phyloP scores from a whole-genome alignment of 2,888 invertebrate species.

The Vanessa cardui region DNA sequence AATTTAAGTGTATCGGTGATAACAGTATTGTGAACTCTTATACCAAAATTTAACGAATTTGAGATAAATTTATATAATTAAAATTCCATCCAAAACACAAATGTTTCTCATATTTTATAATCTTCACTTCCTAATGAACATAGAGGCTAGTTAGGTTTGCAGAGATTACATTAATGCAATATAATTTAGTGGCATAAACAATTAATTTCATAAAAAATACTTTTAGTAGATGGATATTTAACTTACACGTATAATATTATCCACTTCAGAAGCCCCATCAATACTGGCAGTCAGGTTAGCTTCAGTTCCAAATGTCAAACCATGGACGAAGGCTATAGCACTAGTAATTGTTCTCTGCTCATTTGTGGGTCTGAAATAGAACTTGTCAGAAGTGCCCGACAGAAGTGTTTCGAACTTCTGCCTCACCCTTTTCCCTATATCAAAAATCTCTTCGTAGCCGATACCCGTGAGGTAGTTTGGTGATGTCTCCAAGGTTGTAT shows the following conservation, averaged over 20 bases:
- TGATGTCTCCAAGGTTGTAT: conserved; percentile 81
- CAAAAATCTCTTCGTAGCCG: conserved; percentile 85
- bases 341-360: conserved; percentile 84
- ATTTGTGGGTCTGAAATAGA: conserved; percentile 84
- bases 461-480: conserved; percentile 82
- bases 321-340: conserved; percentile 84
- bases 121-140: too few species aligned
- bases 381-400: conserved; percentile 64
- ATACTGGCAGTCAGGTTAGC: conserved; percentile 48
- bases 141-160: too few species aligned
- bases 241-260: conserved; percentile 67
- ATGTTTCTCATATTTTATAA: too few species aligned
- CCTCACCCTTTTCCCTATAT: conserved; percentile 76
- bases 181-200: too few species aligned
- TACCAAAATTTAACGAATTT: too few species aligned
- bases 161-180: too few species aligned
- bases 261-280: conserved; percentile 52
- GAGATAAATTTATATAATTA: too few species aligned
- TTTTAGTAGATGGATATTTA: background rate
- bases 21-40: too few species aligned
- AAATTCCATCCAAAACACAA: too few species aligned
- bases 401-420: conserved; percentile 69
- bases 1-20: too few species aligned
- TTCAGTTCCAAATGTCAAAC: conserved; percentile 59
- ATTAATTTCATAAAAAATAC: background rate